Conservation (phyloP, 23 tunicate species). For the Oikopleura dioica region DNA sequence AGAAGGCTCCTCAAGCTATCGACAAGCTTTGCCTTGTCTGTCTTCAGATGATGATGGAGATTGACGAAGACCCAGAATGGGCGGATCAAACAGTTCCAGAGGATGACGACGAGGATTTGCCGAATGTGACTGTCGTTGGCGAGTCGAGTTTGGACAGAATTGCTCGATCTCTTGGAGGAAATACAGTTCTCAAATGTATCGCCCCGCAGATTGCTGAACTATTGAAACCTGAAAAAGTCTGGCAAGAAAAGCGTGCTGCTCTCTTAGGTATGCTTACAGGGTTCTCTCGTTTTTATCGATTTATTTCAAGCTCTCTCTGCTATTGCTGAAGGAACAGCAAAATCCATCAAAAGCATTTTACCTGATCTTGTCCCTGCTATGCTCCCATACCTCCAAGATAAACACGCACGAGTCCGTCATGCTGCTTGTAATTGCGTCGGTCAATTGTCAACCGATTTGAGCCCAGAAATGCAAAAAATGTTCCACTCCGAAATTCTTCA, state of each 20-base stretch:
- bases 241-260: conserved; percentile 79
- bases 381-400: conserved; percentile 42
- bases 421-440: conserved; percentile 98
- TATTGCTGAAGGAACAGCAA: conserved; percentile 87
- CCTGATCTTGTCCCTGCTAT: conserved; percentile 45
- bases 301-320: conserved; percentile 86
- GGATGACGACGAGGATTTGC: conserved; percentile 30
- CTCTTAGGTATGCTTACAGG: too few species aligned
- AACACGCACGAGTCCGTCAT: conserved; percentile 74
- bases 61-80: conserved; percentile 45
- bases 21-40: neutral
- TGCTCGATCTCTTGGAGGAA: conserved; percentile 88
- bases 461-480: conserved; percentile 94
- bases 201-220: conserved; percentile 62
- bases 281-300: too few species aligned
- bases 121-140: neutral
- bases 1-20: conserved; percentile 20
- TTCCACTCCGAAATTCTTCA: conserved; percentile 40
- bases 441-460: conserved; percentile 92
- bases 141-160: conserved; percentile 42
- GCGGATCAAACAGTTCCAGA: conserved; percentile 69
- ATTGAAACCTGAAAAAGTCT: conserved; percentile 42
- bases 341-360: conserved; percentile 49
- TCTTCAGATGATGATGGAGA: neutral
- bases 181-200: conserved; percentile 45